These are phyloP conservation scores for Oreochromis spilurus DNA, from an alignment of 2,113 vertebrate species.

Conservation along the genomic window DNA sequence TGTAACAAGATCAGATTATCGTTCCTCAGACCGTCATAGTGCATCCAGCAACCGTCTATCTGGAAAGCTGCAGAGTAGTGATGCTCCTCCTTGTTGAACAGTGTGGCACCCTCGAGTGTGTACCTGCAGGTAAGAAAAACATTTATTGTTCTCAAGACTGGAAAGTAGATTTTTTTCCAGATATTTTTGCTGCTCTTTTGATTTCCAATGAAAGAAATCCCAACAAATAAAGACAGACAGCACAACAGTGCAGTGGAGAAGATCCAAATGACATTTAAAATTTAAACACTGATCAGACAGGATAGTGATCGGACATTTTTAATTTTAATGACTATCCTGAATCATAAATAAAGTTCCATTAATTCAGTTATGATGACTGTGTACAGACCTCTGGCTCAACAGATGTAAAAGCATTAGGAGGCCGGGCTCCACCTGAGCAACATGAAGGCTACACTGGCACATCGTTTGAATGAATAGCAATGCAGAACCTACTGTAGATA, in stretches of 20 bases:
- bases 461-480: neutral
- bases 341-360: neutral
- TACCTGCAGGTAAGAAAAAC: conserved; percentile 67
- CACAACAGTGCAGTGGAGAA: neutral
- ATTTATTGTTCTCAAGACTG: neutral
- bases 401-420: neutral
- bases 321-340: neutral
- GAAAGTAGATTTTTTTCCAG: neutral
- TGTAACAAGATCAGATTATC: conserved; percentile 84
- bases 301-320: rapidly evolving
- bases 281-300: neutral
- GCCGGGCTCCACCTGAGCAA: neutral
- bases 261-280: neutral
- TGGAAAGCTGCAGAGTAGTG: conserved; percentile 87
- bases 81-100: conserved; percentile 87
- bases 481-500: neutral
- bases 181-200: neutral
- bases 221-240: neutral
- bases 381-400: neutral
- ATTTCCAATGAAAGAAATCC: neutral
- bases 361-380: neutral
- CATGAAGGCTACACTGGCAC: neutral
- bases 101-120: conserved; percentile 83
- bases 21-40: conserved; percentile 80
- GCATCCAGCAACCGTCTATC: conserved; percentile 82